phyloP scores from a whole-genome alignment of 2,888 invertebrate genomes.

The Nemotelus nigrinus region DNA sequence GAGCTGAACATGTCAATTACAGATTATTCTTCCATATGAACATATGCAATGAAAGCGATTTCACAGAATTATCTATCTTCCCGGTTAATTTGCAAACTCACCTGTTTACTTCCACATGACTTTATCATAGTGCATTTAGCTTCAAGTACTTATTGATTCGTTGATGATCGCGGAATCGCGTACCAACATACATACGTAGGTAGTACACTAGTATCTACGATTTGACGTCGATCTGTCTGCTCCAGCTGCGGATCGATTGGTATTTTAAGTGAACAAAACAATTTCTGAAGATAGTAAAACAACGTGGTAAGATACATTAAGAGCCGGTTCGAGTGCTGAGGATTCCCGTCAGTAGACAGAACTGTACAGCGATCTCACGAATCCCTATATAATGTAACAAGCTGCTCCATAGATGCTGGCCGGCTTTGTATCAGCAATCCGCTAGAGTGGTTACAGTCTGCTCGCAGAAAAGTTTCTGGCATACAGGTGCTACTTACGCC shows the following conservation, averaged over 20 bases:
- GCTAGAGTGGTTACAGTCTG: slow-evolving; percentile 6
- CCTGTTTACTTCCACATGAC: no score
- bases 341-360: slow-evolving; percentile 5
- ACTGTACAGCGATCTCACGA: slow-evolving; percentile 18
- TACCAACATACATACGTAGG: no score
- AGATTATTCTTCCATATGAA: no score
- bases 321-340: slow-evolving; percentile 23
- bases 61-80: no score
- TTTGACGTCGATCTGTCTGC: slow-evolving; percentile 50
- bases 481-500: background rate
- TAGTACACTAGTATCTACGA: slow-evolving; percentile 29
- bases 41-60: no score
- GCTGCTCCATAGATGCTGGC: slow-evolving; percentile 18
- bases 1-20: no score
- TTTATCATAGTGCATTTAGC: no score
- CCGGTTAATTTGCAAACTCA: no score
- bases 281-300: slow-evolving; percentile 13
- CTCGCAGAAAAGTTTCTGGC: slow-evolving; percentile 4
- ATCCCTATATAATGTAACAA: slow-evolving; percentile 14
- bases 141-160: slow-evolving; percentile 16
- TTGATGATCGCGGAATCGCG: slow-evolving; percentile 14
- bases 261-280: slow-evolving; percentile 7
- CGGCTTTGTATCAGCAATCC: slow-evolving; percentile 4
- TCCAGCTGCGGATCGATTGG: slow-evolving; percentile 17
- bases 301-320: slow-evolving; percentile 24